Evolutionary conservation across 2,113 vertebrate species (phyloP), one percentile per base, ranked within the genome.

Genomic region (Cottus gobio): DNA sequence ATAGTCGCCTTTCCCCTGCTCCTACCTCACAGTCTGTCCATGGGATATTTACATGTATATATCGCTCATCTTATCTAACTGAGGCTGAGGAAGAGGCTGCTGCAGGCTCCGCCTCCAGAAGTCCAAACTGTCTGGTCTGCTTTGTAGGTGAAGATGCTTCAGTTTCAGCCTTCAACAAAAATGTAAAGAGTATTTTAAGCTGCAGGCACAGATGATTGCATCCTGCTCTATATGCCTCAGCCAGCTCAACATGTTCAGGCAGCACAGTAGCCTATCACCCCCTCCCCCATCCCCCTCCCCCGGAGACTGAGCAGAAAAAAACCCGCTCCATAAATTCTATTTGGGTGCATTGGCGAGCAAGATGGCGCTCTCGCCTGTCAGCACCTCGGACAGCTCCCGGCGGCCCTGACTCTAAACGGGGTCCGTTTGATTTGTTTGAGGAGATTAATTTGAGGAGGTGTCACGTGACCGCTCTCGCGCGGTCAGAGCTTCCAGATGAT

Each of bases 361-460:
- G 91, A 95, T 94, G 95, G 95, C 91, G 95, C 91, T 92, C 58
- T 54, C 16, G 75, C 87, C 26, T 75, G 95, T 94, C 95, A 95
- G 95, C 90, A 95, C 95, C 89, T 28, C 87, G 94, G 94, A 95
- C 93, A 96, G 95, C 94, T 94, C 94, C 91, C 79, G 11, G 72
- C 39, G 3, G 34, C 80, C 16, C 44, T 2, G 16, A n/a, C 60
- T 10, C 13, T 4, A 1, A 52, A 3, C 80, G 24, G 20, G 28
- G 3, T 52, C 2, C 9, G n/a, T 26, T 26, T 36, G 57, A 65
- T 31, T 22, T 2, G 22, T n/a, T 39, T 58, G 13, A 5, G 2
- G 31, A 0, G 0, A 22, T 20, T 11, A 1, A 9, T 42, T 7
- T 56, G 9, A 9, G 20, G 61, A n/a, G 12, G 50, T 26, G 68